Percentiles rank a stretch among this genome's conserved stretches.
phyloP scores from a whole-genome alignment of 2,888 invertebrate genomes.

The Carterocephalus palaemon region DNA sequence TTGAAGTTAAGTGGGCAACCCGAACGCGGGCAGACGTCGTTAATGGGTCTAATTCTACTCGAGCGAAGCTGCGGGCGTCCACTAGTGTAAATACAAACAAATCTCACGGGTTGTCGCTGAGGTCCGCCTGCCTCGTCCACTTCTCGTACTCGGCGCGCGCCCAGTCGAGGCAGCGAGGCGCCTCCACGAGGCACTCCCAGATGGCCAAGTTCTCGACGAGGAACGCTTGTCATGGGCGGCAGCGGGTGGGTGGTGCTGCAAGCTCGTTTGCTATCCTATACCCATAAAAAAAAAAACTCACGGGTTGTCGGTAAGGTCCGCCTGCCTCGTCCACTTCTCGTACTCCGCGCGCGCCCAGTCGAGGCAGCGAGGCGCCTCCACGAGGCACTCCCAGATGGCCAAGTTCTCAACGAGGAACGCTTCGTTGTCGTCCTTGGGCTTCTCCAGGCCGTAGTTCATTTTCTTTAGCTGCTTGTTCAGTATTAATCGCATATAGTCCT shows the following conservation, averaged over 20 bases:
- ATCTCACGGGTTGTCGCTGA: not conserved
- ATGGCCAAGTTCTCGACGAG: conserved; percentile 76
- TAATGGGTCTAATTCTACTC: no score
- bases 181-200: conserved; percentile 79
- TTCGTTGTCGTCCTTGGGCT: conserved; percentile 74
- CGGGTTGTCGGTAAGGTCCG: conserved; percentile 61
- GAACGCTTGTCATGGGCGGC: conserved; percentile 67
- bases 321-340: conserved; percentile 50
- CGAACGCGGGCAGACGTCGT: no score
- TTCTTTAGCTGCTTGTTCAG: conserved; percentile 62
- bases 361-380: conserved; percentile 76
- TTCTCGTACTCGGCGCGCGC: conserved; percentile 60
- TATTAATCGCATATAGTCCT: conserved; percentile 69
- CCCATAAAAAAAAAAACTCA: no score
- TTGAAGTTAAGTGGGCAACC: no score
- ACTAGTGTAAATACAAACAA: no score
- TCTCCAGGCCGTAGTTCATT: conserved; percentile 72
- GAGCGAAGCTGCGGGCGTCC: no score
- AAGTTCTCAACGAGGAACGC: conserved; percentile 79
- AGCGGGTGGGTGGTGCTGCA: no score
- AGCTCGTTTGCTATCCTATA: no score
- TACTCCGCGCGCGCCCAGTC: conserved; percentile 71
- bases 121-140: conserved; percentile 49
- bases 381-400: conserved; percentile 79
- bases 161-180: conserved; percentile 77